A percentile compares a stretch with the other conserved stretches of the same genome.
phyloP scores from a whole-genome alignment of 1,140 invertebrate species.

The Bradynema listronoti region DNA sequence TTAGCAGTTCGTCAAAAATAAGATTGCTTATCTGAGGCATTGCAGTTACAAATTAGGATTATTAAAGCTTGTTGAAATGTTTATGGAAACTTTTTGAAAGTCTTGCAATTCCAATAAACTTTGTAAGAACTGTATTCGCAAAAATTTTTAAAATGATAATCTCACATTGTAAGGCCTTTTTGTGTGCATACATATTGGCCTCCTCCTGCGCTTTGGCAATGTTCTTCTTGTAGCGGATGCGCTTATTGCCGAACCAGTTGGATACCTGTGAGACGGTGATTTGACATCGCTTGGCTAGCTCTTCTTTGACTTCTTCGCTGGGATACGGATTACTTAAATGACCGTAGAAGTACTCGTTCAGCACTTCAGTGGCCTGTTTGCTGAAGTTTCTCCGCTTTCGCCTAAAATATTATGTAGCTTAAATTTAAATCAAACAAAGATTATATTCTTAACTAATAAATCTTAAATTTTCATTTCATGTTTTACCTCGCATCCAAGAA shows the following conservation, averaged over 20 bases:
- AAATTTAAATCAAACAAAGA: constrained; percentile 17
- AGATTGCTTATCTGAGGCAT: no score
- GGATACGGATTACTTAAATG: constrained; percentile 99
- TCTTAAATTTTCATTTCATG: constrained; percentile 10
- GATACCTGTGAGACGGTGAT: constrained; percentile 85
- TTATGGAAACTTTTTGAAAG: neutral
- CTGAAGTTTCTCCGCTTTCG: constrained; percentile 97
- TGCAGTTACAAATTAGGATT: no score
- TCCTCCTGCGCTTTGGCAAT: constrained; percentile 99
- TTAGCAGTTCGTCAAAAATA: no score
- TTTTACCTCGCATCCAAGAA: constrained; percentile 56
- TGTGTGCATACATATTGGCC: constrained; percentile 96
- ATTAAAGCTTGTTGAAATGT: neutral
- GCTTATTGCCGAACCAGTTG: constrained; percentile 97
- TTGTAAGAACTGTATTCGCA: neutral
- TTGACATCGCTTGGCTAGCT: constrained; percentile 95
- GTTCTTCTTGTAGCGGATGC: constrained; percentile 99
- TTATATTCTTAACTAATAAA: constrained; percentile 4
- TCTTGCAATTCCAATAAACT: neutral
- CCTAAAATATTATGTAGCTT: constrained; percentile 62
- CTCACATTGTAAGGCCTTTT: constrained; percentile 81
- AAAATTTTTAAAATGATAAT: no score
- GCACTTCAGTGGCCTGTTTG: constrained; percentile 98
- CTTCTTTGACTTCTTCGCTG: constrained; percentile 98
- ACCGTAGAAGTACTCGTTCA: constrained; percentile 99